Conservation (phyloP, 2,113 vertebrate genomes). For the Pseudonaja textilis region DNA sequence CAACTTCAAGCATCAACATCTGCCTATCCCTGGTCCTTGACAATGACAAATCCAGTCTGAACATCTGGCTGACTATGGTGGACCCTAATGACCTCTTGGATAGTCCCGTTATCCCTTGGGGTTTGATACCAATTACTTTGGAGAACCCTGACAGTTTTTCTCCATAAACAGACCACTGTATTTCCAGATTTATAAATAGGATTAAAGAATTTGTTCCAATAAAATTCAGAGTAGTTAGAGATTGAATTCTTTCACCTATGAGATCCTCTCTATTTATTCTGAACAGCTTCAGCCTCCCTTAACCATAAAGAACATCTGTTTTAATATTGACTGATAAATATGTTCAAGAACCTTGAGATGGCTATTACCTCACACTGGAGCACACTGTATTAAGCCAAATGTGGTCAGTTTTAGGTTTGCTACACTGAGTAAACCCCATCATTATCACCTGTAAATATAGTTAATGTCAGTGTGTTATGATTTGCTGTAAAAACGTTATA, state of each 20-base stretch:
- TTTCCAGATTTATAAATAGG: background rate
- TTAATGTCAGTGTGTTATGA: background rate
- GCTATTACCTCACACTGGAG: background rate
- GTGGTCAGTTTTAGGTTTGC: background rate
- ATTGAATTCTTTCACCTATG: background rate
- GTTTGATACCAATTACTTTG: background rate
- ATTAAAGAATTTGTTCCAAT: background rate
- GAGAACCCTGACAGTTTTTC: background rate
- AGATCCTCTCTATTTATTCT: background rate
- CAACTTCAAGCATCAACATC: background rate
- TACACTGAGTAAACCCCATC: background rate
- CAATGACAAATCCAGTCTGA: background rate
- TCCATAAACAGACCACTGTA: background rate
- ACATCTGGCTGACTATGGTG: background rate
- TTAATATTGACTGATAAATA: background rate
- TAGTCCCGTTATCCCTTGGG: background rate
- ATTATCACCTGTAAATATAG: background rate
- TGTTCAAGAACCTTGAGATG: background rate
- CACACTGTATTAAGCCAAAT: background rate
- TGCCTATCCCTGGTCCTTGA: background rate
- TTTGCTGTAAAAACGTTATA: background rate
- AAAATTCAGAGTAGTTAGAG: background rate
- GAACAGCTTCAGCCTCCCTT: background rate
- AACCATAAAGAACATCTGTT: background rate
- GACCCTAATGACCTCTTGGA: background rate